Evolutionary conservation across 2,113 vertebrate species (phyloP).

Genomic region (Oreochromis tanganicae): DNA sequence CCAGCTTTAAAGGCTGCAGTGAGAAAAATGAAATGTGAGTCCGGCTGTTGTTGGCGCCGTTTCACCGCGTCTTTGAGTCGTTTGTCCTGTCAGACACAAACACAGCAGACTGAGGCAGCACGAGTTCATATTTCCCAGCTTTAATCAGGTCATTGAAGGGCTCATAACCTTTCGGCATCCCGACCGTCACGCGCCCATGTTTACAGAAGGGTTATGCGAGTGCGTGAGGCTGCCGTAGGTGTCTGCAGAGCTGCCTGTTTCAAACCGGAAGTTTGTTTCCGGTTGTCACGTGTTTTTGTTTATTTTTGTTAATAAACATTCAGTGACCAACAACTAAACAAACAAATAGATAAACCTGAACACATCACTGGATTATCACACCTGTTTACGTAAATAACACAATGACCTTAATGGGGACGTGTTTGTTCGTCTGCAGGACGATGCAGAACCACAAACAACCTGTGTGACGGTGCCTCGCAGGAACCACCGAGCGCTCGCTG

Average conservation of each 20-base stretch:
- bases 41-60: background rate
- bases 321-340: background rate
- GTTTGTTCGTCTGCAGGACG: background rate
- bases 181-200: background rate
- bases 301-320: background rate
- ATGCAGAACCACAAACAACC: background rate
- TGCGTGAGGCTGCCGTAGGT: background rate
- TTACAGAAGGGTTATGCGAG: background rate
- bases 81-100: background rate
- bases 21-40: background rate
- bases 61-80: background rate
- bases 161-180: slow-evolving; percentile 22
- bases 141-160: background rate
- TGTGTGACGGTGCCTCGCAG: background rate
- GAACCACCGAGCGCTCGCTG: background rate
- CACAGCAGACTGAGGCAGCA: background rate
- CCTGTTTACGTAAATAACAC: background rate
- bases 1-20: background rate
- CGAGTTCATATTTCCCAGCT: background rate
- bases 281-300: background rate
- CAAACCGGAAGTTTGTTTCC: background rate
- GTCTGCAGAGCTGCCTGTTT: background rate
- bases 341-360: background rate
- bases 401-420: background rate
- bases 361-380: background rate